These are phyloP conservation scores for Gari tellinella DNA, from an alignment of 2,888 invertebrate genomes.

Conservation along the genomic window DNA sequence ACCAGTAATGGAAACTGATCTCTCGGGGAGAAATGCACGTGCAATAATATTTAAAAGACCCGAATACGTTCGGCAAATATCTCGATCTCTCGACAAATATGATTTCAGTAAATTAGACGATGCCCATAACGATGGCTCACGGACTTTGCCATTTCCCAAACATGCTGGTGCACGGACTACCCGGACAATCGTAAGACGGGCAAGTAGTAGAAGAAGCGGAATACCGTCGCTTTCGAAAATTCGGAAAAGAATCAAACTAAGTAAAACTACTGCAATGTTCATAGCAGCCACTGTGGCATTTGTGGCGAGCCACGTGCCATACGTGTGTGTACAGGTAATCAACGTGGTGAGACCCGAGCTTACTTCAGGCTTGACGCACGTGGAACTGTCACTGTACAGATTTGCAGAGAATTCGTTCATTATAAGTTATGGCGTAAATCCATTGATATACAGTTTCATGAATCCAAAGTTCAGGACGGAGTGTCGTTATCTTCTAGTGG, in stretches of 20 bases:
- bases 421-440: constrained; percentile 53
- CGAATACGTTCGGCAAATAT: constrained; percentile 42
- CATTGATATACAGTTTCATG: constrained; percentile 56
- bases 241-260: constrained; percentile 35
- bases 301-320: constrained; percentile 53
- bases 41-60: constrained; percentile 19
- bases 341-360: constrained; percentile 18
- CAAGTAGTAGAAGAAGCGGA: constrained; percentile 9
- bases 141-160: constrained; percentile 44
- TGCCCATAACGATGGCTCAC: constrained; percentile 32
- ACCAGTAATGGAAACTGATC: background rate
- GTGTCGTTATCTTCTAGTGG: constrained; percentile 34
- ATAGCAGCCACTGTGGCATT: constrained; percentile 53
- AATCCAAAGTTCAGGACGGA: constrained; percentile 53
- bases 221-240: constrained; percentile 16
- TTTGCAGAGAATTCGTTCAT: constrained; percentile 48
- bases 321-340: constrained; percentile 36
- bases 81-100: constrained; percentile 43
- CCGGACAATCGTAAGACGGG: background rate
- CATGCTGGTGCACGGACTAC: background rate
- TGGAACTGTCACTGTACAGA: constrained; percentile 22
- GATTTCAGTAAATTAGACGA: constrained; percentile 24
- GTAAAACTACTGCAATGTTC: constrained; percentile 57
- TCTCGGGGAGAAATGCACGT: background rate
- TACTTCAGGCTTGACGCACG: constrained; percentile 16